Evolutionary conservation across 2,113 vertebrate species (phyloP).

Genomic region (Emydocephalus ijimae): DNA sequence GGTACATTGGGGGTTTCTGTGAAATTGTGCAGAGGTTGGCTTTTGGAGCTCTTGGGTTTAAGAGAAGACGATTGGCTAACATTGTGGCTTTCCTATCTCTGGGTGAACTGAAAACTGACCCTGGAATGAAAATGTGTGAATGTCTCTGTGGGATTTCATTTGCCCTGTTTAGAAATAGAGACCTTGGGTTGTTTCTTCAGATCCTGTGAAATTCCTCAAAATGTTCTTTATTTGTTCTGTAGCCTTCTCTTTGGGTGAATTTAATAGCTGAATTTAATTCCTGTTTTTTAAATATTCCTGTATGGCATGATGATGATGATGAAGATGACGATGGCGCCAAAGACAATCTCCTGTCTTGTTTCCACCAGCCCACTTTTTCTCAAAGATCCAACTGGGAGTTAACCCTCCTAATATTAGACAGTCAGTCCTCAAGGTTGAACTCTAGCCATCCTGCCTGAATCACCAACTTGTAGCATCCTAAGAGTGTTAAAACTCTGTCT

Average conservation of each 20-base stretch:
- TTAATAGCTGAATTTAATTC: slow-evolving; percentile 43
- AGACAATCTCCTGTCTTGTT: not conserved
- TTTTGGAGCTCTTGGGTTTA: not conserved
- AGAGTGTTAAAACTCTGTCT: not conserved
- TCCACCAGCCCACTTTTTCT: not conserved
- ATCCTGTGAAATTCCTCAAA: slow-evolving; percentile 55
- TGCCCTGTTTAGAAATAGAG: slow-evolving; percentile 11
- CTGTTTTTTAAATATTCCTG: slow-evolving; percentile 48
- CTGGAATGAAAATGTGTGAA: slow-evolving; percentile 35
- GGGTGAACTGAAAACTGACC: slow-evolving; percentile 41
- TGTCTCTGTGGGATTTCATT: slow-evolving; percentile 51
- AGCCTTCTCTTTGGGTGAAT: slow-evolving; percentile 44
- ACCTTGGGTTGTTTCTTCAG: slow-evolving; percentile 45
- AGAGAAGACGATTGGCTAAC: not conserved
- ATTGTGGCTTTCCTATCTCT: slow-evolving; percentile 26
- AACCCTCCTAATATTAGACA: not conserved
- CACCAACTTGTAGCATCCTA: not conserved
- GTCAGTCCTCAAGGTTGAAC: not conserved
- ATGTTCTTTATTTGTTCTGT: not conserved
- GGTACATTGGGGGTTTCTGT: slow-evolving; percentile 17
- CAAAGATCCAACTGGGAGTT: not conserved
- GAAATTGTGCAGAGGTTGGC: not conserved
- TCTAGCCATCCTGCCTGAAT: too few species aligned
- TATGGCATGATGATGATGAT: slow-evolving; percentile 36
- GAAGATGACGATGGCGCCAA: not conserved